Evolutionary conservation across 2,113 vertebrate genomes (phyloP), one percentile per base, ranked within the genome.

Genomic region (Sinocyclocheilus anophthalmus): DNA sequence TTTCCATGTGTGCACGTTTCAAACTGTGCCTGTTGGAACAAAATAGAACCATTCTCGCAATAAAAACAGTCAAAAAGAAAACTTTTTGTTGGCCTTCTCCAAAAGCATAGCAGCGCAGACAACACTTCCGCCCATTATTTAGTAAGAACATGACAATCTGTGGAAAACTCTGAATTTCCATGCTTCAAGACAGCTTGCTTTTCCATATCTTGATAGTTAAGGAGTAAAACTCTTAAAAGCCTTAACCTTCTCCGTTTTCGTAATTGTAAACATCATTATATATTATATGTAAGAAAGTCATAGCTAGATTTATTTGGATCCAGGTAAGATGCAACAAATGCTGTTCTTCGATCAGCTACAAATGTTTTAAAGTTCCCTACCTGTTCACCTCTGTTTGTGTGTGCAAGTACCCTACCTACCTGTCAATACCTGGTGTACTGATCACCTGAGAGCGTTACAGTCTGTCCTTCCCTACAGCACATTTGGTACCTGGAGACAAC

Each of bases 401-500:
- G 50, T 80, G 48, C 69, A 55, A n/a, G 55, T 69, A 12, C 88
- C 85, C 85, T 85, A 85, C 84, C 88, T 88, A 88, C 87, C 84
- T 88, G 87, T 88, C 67, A 87, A 65, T 89, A 89, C 75, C 85
- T 88, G 76, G 37, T 72, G 83, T 85, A 89, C 87, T 88, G 84
- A 88, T 88, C 87, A 88, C 85, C 84, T 86, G 84, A 89, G 85
- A 73, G 69, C 84, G 70, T 83, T 87, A 89, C 84, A 59, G 88
- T 87, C 84, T 86, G 86, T 86, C 85, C 77, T 86, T 84, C 81
- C 61, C 88, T 86, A 89, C 76, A 76, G 86, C 88, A 86, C 76
- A 86, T 61, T 75, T 86, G 84, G 88, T 76, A 87, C 88, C 88
- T 89, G 69, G 76, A 88, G 70, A 89, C 86, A 89, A 86, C 88